Conservation (phyloP, 1,140 invertebrate species). For the Procambarus clarkii region DNA sequence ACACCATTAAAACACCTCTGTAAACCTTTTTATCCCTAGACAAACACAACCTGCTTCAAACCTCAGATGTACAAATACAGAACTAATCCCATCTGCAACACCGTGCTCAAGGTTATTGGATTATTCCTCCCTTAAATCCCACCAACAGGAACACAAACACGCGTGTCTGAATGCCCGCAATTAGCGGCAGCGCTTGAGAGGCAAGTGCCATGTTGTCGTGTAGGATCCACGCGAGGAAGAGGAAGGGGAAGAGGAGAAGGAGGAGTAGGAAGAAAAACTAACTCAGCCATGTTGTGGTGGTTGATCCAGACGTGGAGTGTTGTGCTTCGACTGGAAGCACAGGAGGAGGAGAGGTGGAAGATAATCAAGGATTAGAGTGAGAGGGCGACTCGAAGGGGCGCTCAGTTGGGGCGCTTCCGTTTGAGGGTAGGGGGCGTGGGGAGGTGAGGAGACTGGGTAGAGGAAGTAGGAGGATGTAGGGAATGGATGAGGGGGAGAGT, state of each 20-base stretch:
- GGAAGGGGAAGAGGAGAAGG: too few species aligned
- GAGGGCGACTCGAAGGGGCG: too few species aligned
- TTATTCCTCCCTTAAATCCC: conserved; percentile 21
- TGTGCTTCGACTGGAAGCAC: too few species aligned
- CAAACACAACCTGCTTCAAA: not conserved
- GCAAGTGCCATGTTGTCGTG: not conserved
- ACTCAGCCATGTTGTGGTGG: too few species aligned
- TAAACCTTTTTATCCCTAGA: not conserved
- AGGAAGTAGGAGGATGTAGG: not conserved
- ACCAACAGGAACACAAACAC: not conserved
- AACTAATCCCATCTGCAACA: not conserved
- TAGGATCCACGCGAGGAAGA: too few species aligned
- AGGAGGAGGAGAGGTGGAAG: too few species aligned
- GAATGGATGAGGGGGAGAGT: not conserved
- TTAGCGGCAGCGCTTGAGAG: not conserved
- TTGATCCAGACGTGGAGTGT: too few species aligned
- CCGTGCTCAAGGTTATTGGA: conserved; percentile 19
- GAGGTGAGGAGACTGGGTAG: not conserved
- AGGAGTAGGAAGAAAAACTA: too few species aligned
- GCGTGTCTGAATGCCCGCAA: conserved; percentile 17
- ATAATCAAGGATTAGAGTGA: too few species aligned
- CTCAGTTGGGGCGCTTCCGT: too few species aligned
- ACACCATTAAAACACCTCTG: too few species aligned
- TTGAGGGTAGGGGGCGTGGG: not conserved
- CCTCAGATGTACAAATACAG: not conserved